Evolutionary conservation across 2,113 vertebrate genomes (phyloP), one percentile per base, ranked within the genome.

Genomic region (Antennarius striatus): DNA sequence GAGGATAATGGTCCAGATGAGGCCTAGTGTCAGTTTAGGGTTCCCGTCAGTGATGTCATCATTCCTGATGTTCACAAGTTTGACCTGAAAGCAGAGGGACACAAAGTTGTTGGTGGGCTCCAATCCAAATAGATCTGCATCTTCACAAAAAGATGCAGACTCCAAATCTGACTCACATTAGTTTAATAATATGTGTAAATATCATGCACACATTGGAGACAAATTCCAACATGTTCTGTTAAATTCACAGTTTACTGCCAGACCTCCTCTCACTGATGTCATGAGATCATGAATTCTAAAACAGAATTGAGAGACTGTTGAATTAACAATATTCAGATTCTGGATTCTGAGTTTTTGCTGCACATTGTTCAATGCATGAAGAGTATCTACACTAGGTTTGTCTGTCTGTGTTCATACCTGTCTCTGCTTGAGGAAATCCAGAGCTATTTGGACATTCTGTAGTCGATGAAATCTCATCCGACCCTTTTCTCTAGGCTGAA

Each of bases 1-100:
- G 47, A 99, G 95, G 88, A 99, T 99, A 90, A 99, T 98, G 50
- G 98, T 99, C 98, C 98, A 99, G 84, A 99, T 99, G 80, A 99
- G 93, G 46, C 98, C 98, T 68, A 99, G 83, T 4, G 98, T 99
- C 77, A 99, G 92, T 84, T 99, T 99, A 73, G 98, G 98, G 84
- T 99, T 99, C 46, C 97, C 98, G 0, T 99, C 98, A 0, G 98
- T 99, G 86, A 99, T 99, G 92, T 99, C 98, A 81, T 99, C 98
- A 0, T 99, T 99, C 62, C 98, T 93, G 57, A 99, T 99, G 80
- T 99, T 99, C 81, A 99, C 98, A 71, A 99, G 91, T 76, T 98
- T 99, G 90, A 99, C 96, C 97, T 99, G 84, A 28, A 80, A 72
- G 48, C 0, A 9, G 0, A 32, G 12, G 10, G 7, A 49, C 32